Evolutionary conservation across 2,797 vertebrate species (phyloP).

Genomic region (Pangasius mekongensis): DNA sequence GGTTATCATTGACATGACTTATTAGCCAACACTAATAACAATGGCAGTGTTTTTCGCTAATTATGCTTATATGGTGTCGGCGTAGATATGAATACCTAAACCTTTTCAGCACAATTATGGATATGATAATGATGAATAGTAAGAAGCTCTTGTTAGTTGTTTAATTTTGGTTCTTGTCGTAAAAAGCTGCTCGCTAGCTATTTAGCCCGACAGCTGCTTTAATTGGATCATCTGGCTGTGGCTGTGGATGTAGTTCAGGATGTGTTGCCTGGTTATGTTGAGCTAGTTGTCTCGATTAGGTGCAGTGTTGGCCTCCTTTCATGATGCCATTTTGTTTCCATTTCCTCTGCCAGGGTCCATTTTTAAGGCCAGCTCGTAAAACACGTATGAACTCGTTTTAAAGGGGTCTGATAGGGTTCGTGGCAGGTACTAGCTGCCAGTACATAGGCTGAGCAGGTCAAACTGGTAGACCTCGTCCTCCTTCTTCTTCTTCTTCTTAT

Average conservation of each 20-base stretch:
- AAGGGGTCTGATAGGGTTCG: background rate
- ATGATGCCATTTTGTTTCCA: constrained; percentile 59
- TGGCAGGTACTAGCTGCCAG: background rate
- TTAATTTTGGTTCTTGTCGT: background rate
- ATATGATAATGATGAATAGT: background rate
- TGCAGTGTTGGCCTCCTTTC: constrained; percentile 10
- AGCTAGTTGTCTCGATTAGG: constrained; percentile 14
- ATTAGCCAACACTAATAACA: constrained; percentile 13
- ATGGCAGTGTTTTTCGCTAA: background rate
- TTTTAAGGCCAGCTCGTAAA: background rate
- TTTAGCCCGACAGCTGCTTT: background rate
- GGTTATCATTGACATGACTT: constrained; percentile 1
- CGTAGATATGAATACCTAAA: background rate
- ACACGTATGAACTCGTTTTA: background rate
- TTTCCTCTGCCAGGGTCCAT: constrained; percentile 18
- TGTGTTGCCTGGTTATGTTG: background rate
- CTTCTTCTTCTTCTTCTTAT: background rate
- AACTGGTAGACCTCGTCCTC: background rate
- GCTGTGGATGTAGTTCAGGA: background rate
- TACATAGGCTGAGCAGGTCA: background rate
- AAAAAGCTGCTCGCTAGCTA: background rate
- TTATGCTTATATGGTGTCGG: background rate
- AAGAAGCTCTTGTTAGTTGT: background rate
- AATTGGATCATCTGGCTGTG: constrained; percentile 1
- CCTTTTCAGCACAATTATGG: background rate